Evolutionary conservation across 2,888 invertebrate species (phyloP).

Genomic region (Troglohyphantes excavatus): DNA sequence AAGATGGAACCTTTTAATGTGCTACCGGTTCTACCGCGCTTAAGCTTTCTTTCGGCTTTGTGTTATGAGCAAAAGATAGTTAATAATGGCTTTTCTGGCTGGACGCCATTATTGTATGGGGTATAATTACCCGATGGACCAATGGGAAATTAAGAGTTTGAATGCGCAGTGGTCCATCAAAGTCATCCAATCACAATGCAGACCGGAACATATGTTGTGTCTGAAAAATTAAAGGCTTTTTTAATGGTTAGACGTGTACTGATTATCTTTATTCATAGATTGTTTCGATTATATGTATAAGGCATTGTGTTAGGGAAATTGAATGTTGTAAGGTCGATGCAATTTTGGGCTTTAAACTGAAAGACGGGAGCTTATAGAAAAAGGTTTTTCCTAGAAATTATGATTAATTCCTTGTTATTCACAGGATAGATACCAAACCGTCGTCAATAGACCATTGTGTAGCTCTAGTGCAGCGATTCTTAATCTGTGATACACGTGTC

Average conservation of each 20-base stretch:
- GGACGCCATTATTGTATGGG: slow-evolving; percentile 2
- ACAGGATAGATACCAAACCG: too few relatives aligned
- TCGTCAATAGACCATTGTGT: too few relatives aligned
- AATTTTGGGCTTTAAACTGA: too few relatives aligned
- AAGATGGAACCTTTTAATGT: neutral
- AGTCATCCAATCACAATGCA: neutral
- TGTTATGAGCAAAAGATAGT: neutral
- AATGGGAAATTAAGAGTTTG: slow-evolving; percentile 3
- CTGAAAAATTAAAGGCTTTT: neutral
- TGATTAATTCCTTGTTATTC: too few relatives aligned
- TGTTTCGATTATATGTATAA: neutral
- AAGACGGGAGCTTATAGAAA: too few relatives aligned
- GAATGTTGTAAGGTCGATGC: too few relatives aligned
- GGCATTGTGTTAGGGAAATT: neutral
- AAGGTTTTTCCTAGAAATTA: too few relatives aligned
- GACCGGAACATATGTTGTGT: neutral
- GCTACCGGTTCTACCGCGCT: neutral
- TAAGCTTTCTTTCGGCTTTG: neutral
- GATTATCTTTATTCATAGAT: neutral
- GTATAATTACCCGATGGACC: slow-evolving; percentile 31
- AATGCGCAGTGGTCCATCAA: slow-evolving; percentile 20
- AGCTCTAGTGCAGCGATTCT: too few relatives aligned
- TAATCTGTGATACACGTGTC: too few relatives aligned
- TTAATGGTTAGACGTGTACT: neutral
- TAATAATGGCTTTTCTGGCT: slow-evolving; percentile 49